Conservation (phyloP, 2,113 vertebrate species). For the Spizaetus ornatus region DNA sequence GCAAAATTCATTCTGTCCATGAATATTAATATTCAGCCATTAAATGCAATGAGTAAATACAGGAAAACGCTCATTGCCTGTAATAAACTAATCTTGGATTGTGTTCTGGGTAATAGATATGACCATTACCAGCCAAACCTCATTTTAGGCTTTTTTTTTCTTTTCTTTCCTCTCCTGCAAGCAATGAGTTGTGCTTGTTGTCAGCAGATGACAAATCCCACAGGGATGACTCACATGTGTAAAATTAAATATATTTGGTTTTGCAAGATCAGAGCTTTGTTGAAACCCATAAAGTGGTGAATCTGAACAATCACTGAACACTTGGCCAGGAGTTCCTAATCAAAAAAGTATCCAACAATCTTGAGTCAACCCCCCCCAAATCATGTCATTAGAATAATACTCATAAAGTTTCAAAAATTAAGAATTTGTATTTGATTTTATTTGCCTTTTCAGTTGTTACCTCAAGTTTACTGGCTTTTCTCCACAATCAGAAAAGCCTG, state of each 20-base stretch:
- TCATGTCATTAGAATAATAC: background rate
- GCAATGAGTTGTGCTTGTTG: background rate
- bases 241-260: background rate
- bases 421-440: background rate
- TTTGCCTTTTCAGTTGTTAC: background rate
- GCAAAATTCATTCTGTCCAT: background rate
- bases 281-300: background rate
- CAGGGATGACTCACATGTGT: background rate
- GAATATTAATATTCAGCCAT: background rate
- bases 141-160: background rate
- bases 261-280: background rate
- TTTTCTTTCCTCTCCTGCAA: background rate
- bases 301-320: background rate
- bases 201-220: background rate
- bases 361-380: background rate
- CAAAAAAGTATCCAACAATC: background rate
- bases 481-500: background rate
- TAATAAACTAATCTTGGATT: background rate
- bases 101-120: background rate
- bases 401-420: background rate
- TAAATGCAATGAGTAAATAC: background rate
- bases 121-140: background rate
- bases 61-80: background rate
- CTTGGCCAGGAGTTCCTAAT: background rate
- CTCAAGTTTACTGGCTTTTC: background rate